These are phyloP conservation scores for Eurytoma adleriae DNA, from an alignment of 2,888 invertebrate species.

Conservation along the genomic window DNA sequence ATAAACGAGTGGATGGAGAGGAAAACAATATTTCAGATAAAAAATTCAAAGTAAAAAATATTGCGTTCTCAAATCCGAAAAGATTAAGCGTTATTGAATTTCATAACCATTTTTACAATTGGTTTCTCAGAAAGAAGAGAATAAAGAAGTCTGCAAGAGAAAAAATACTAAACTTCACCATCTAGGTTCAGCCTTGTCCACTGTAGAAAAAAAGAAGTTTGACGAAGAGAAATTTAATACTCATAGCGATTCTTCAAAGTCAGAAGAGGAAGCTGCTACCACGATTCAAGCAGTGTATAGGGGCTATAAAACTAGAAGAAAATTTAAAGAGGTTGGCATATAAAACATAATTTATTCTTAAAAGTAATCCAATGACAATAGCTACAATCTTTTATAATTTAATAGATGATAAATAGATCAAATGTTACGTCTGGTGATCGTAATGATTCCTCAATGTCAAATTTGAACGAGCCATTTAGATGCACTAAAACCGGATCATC, in stretches of 20 bases:
- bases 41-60: constrained; percentile 4
- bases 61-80: background rate
- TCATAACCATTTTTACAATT: background rate
- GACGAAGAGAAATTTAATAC: background rate
- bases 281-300: constrained; percentile 72
- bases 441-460: too few species aligned
- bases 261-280: constrained; percentile 71
- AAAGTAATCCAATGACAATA: background rate
- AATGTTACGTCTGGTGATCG: too few species aligned
- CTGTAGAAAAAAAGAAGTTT: background rate
- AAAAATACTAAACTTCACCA: background rate
- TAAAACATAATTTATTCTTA: background rate
- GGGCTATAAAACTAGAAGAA: constrained; percentile 69
- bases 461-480: too few species aligned
- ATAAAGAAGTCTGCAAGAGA: background rate
- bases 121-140: background rate
- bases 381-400: too few species aligned
- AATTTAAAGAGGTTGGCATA: constrained; percentile 65
- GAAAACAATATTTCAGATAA: constrained; percentile 9
- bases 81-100: too few species aligned
- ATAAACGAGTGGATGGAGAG: background rate
- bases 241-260: constrained; percentile 63
- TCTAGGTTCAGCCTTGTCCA: background rate
- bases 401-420: too few species aligned
- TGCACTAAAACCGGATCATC: too few species aligned